Base-by-base conservation (phyloP, 2,797 vertebrate species). In the Echiichthys vipera region DNA sequence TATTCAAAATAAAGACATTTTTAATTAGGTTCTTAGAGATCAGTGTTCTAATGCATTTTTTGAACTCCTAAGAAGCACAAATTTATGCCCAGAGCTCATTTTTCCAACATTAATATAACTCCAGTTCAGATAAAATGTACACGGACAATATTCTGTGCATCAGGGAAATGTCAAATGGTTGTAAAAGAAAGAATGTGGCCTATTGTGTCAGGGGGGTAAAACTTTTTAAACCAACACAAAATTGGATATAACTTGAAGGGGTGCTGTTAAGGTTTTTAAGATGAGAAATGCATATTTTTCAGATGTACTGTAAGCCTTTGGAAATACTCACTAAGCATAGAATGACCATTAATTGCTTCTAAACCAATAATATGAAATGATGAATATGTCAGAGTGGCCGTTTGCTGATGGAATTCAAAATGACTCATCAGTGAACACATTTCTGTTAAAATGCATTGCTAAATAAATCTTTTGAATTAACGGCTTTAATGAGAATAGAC, bases 401-500 rank as follows among this genome's bases (percentile, higher is more conserved):
- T 65, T 62, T 59, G 47, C 40, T n/a, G 17, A 20, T 69, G 30
- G 46, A 80, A 63, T 81, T 51, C 54, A 71, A 74, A 58, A 29
- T 40, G 17, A 68, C 17, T 51, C 40, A 27, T 51, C 46, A 17
- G 29, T 42, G 36, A 71, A 20, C 39, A 15, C 22, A 29, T 69
- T 18, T 66, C 27, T 40, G 34, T 25, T 36, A 77, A 78, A 65
- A 54, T 42, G 66, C 3, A 65, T 50, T 54, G 43, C 64, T 70
- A 51, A 77, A 78, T 32, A 43, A 39, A 53, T 75, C 34, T 73
- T 59, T 68, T 32, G 71, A 57, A 67, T 59, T 45, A 7, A 27
- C 39, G 30, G 57, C 66, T 71, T n/a, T 12, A 15, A 34, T 43
- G 58, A 80, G 47, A 71, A 37, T 18, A 25, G 51, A 83, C 64